A percentile compares a stretch with the other conserved stretches of the same genome.
Conservation (phyloP, 2,888 invertebrate species). For the Pherbina coryleti region DNA sequence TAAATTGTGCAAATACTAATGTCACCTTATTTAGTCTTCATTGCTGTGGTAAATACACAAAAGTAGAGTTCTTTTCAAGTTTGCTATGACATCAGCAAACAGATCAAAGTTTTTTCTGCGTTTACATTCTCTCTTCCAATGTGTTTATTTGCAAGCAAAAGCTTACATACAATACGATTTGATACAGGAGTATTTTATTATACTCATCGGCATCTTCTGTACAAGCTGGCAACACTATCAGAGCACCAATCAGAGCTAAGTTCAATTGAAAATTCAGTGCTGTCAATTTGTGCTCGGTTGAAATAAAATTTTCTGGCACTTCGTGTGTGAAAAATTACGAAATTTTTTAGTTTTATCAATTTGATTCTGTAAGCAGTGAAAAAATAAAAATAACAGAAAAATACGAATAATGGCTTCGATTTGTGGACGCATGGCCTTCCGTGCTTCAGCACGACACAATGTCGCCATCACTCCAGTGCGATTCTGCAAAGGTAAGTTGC, state of each 20-base stretch:
- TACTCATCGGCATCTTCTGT: background rate
- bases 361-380: slow-evolving; percentile 36
- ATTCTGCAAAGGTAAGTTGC: slow-evolving; percentile 77
- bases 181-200: no score
- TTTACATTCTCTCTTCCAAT: no score
- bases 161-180: no score
- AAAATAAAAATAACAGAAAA: slow-evolving; percentile 25
- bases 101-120: no score
- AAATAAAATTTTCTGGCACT: slow-evolving; percentile 50
- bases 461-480: slow-evolving; percentile 75
- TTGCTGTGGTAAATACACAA: no score
- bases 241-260: slow-evolving; percentile 26
- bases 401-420: slow-evolving; percentile 78
- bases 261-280: slow-evolving; percentile 26
- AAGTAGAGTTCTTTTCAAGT: no score
- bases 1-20: no score
- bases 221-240: background rate
- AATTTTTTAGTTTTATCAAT: slow-evolving; percentile 47
- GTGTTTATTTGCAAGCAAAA: no score
- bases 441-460: slow-evolving; percentile 77
- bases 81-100: no score
- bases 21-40: no score
- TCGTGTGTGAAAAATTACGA: slow-evolving; percentile 53
- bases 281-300: slow-evolving; percentile 33
- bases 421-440: slow-evolving; percentile 79